phyloP scores from a whole-genome alignment of 64 coral and sea anemone genomes.

The Dendronephthya gigantea region DNA sequence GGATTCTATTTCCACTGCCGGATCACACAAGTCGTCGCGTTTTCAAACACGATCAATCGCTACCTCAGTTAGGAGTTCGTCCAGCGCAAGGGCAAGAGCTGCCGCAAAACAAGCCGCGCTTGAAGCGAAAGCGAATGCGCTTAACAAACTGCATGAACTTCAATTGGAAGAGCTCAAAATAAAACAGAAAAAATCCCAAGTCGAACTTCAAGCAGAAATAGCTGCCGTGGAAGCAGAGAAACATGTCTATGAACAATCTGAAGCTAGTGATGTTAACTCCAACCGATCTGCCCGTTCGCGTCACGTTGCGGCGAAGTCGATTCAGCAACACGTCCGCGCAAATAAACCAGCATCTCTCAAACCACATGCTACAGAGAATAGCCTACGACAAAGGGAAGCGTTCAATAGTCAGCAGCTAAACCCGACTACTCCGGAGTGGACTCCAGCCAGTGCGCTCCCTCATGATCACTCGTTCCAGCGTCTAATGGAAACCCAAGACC shows the following conservation, averaged over 20 bases:
- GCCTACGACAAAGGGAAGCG: too few species aligned
- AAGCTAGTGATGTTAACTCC: too few species aligned
- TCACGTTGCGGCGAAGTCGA: too few species aligned
- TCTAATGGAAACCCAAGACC: too few species aligned
- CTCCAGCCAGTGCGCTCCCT: too few species aligned
- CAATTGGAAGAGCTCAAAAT: slow-evolving; percentile 41
- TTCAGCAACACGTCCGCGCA: too few species aligned
- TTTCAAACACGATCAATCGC: background rate
- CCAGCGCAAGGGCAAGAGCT: slow-evolving; percentile 34
- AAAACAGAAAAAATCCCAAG: background rate
- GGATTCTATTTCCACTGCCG: slow-evolving; percentile 35
- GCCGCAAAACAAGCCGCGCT: slow-evolving; percentile 41
- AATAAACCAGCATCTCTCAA: too few species aligned
- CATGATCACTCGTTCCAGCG: too few species aligned
- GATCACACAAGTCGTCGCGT: slow-evolving; percentile 4
- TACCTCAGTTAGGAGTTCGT: slow-evolving; percentile 21
- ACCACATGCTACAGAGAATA: too few species aligned
- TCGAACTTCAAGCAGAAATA: background rate
- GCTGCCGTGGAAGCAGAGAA: background rate
- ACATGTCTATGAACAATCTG: background rate
- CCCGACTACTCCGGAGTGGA: too few species aligned
- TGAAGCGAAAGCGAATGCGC: slow-evolving; percentile 37
- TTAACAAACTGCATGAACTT: slow-evolving; percentile 41
- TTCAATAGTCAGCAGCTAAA: too few species aligned
- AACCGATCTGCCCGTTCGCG: too few species aligned